These are phyloP conservation scores for Bufo bufo DNA, from an alignment of 2,113 vertebrate genomes.

Conservation along the genomic window DNA sequence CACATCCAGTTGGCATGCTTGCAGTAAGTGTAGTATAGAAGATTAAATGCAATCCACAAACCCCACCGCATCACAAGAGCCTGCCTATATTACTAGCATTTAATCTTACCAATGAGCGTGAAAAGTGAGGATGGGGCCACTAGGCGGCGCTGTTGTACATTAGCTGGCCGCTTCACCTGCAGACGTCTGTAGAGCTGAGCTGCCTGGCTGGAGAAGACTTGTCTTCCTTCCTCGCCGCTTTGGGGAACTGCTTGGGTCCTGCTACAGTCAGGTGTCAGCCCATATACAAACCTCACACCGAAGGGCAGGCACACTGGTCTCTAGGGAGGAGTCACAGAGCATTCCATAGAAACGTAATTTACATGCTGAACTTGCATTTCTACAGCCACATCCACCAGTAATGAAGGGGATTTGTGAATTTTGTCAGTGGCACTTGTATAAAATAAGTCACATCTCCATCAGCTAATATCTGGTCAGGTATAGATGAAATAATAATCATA, in stretches of 20 bases:
- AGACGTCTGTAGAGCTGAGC: background rate
- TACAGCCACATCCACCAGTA: background rate
- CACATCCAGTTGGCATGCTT: too few species aligned
- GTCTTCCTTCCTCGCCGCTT: background rate
- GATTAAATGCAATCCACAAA: background rate
- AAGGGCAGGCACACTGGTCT: background rate
- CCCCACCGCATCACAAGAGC: too few species aligned
- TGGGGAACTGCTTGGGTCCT: slow-evolving; percentile 21
- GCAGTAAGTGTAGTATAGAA: too few species aligned
- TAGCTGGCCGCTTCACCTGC: slow-evolving; percentile 31
- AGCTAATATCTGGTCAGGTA: background rate
- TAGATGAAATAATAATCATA: too few species aligned
- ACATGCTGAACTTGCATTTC: background rate
- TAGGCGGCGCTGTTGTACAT: slow-evolving; percentile 65
- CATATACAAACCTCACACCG: background rate
- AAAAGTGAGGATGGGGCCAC: slow-evolving; percentile 41
- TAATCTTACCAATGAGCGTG: background rate
- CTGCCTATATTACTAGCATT: too few species aligned
- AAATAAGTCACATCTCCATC: background rate
- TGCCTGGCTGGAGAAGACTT: background rate
- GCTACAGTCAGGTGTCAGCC: slow-evolving; percentile 23
- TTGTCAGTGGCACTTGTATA: background rate
- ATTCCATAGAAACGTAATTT: slow-evolving; percentile 40
- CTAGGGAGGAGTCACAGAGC: slow-evolving; percentile 26
- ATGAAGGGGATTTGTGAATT: background rate